A percentile compares a stretch with the other conserved stretches of the same genome.
Evolutionary conservation across 1,140 invertebrate genomes (phyloP).

Genomic region (Sitobion miscanthi): DNA sequence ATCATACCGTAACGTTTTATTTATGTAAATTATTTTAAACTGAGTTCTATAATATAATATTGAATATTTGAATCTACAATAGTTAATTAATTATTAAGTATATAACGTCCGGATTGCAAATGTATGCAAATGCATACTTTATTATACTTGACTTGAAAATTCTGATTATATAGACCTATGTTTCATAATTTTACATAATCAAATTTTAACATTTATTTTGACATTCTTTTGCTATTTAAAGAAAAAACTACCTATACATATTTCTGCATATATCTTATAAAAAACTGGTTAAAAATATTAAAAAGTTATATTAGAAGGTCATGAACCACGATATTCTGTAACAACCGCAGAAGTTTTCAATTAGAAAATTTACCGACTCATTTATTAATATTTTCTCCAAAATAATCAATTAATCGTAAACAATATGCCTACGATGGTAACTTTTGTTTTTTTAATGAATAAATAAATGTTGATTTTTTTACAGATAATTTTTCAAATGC

Average conservation of each 20-base stretch:
- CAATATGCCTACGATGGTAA: background rate
- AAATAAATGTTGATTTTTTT: background rate
- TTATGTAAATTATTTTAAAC: background rate
- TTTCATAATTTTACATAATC: background rate
- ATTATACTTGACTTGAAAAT: background rate
- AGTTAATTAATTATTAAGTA: background rate
- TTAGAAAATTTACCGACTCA: too few relatives aligned
- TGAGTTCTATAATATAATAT: background rate
- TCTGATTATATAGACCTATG: background rate
- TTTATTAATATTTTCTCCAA: background rate
- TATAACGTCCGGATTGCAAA: background rate
- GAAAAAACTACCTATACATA: too few relatives aligned
- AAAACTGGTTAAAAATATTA: background rate
- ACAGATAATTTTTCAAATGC: background rate
- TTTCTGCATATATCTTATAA: background rate
- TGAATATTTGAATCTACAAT: background rate
- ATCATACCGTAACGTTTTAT: background rate
- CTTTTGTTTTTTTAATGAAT: background rate
- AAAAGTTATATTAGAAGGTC: background rate
- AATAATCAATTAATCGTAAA: background rate
- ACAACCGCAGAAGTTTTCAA: background rate
- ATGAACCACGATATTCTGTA: background rate
- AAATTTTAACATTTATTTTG: background rate
- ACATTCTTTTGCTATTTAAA: background rate
- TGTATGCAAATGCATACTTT: background rate